Evolutionary conservation across 2,113 vertebrate species (phyloP).

Genomic region (Ceuthmochares aereus): DNA sequence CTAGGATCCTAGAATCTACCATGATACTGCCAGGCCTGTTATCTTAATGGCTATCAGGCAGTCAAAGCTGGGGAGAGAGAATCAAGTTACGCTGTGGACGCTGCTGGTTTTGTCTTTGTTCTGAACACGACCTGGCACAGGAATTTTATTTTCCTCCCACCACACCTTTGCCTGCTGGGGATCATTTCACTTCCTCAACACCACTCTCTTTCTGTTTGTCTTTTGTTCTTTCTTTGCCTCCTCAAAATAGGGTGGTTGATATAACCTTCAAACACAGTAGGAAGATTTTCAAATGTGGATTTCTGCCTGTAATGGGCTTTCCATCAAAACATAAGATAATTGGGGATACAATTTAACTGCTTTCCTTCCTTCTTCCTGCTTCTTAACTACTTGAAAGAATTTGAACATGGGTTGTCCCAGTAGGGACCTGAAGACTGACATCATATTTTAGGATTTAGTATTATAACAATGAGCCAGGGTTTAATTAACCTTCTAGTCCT

Average conservation of each 20-base stretch:
- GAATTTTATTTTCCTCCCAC: background rate
- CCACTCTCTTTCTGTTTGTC: background rate
- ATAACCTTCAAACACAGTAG: background rate
- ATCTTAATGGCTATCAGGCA: background rate
- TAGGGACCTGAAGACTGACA: background rate
- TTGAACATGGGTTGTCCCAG: background rate
- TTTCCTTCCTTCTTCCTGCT: background rate
- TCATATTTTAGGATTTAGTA: background rate
- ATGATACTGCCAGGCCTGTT: background rate
- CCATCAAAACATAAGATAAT: background rate
- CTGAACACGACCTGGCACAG: background rate
- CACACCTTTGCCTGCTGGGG: background rate
- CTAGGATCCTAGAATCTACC: background rate
- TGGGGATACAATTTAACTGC: background rate
- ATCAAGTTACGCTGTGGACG: background rate
- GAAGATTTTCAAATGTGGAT: background rate
- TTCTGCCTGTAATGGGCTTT: background rate
- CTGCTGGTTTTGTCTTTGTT: background rate
- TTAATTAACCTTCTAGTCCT: conserved; percentile 32
- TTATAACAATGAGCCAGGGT: background rate
- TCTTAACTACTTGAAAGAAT: background rate
- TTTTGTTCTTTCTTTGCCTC: background rate
- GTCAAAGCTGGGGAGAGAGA: background rate
- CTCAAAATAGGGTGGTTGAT: background rate
- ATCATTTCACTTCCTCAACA: background rate